A percentile compares a stretch with the other conserved stretches of the same genome.
Conservation (phyloP, 1,140 invertebrate genomes). For the Lucilia cuprina region DNA sequence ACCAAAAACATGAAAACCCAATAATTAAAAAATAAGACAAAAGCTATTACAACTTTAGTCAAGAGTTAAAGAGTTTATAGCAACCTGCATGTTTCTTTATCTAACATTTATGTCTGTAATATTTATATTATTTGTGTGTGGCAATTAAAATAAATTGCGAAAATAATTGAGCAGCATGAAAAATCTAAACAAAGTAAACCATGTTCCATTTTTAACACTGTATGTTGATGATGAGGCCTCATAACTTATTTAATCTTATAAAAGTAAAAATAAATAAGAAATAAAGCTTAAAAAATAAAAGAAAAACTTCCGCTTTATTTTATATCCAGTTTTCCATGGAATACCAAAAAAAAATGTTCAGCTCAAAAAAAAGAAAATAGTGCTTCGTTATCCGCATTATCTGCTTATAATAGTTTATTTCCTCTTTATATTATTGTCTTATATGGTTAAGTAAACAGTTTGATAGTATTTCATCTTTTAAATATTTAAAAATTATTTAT, state of each 20-base stretch:
- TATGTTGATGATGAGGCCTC: background rate
- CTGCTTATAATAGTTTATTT: background rate
- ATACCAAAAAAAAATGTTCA: background rate
- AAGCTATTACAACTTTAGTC: background rate
- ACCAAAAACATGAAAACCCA: conserved; percentile 1
- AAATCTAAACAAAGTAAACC: background rate
- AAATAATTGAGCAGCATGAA: background rate
- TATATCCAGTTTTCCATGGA: background rate
- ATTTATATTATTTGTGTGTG: background rate
- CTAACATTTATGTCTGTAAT: no score
- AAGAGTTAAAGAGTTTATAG: no score
- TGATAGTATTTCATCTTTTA: no score
- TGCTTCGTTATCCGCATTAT: background rate
- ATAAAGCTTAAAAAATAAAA: background rate
- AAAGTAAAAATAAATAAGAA: background rate
- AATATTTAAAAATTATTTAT: no score
- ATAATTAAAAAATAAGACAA: background rate
- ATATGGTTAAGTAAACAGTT: no score
- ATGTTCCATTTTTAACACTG: conserved; percentile 12
- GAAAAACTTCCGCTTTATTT: background rate
- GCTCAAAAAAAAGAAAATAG: background rate
- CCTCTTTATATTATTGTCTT: background rate
- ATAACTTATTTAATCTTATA: background rate
- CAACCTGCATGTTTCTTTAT: no score
- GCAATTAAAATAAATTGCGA: background rate